Evolutionary conservation across 2,113 vertebrate genomes (phyloP).

Genomic region (Xenopus laevis): DNA sequence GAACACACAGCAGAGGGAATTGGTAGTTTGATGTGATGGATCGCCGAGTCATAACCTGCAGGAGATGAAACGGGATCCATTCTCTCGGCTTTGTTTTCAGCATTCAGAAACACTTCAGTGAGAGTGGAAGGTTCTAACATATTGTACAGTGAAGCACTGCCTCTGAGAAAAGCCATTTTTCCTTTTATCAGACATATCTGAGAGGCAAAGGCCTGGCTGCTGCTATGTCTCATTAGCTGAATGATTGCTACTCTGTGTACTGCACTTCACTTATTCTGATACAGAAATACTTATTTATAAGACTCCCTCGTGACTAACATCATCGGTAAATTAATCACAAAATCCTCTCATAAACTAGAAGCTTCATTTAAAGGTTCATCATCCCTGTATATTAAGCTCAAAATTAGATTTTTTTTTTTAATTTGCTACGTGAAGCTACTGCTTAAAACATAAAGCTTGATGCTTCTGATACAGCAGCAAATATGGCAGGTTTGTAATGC

Average conservation of each 20-base stretch:
- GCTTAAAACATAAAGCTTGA: neutral
- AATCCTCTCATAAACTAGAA: neutral
- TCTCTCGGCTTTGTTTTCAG: neutral
- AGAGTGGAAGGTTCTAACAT: neutral
- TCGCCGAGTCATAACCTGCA: no score
- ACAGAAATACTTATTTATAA: neutral
- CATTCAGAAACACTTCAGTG: no score
- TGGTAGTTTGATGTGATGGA: no score
- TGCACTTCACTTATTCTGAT: neutral
- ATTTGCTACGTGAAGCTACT: conserved; percentile 1
- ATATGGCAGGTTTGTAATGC: neutral
- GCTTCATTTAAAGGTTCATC: conserved; percentile 3
- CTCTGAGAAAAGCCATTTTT: neutral
- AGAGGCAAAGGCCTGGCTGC: neutral
- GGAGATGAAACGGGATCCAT: no score
- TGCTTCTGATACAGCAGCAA: neutral
- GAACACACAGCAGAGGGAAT: no score
- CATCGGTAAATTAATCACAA: conserved; percentile 1
- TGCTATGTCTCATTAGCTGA: neutral
- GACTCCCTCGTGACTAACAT: neutral
- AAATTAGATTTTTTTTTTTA: conserved; percentile 4
- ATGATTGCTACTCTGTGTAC: neutral
- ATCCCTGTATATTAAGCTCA: neutral
- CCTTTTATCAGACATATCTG: neutral
- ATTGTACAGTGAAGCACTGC: neutral